Evolutionary conservation across 2,888 invertebrate species (phyloP).

Genomic region (Drosophila percnosoma): DNA sequence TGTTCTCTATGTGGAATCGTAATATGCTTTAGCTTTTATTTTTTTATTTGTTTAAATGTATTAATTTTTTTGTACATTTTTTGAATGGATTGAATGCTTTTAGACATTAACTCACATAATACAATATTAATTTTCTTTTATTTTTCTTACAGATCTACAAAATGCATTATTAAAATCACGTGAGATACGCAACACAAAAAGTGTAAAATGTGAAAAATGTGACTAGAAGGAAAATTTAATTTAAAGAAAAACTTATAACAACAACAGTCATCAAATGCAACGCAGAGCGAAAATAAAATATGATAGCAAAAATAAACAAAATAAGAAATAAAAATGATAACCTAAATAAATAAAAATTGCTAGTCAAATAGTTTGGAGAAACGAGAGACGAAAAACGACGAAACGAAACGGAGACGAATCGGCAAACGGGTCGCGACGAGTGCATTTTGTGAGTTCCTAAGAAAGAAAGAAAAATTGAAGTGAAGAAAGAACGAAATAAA

Average conservation of each 20-base stretch:
- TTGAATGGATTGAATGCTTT: neutral
- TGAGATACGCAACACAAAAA: conserved; percentile 28
- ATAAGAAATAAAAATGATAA: conserved; percentile 59
- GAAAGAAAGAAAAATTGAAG: conserved; percentile 14
- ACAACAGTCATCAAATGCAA: conserved; percentile 22
- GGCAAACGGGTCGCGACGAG: conserved; percentile 27
- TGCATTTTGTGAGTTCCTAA: conserved; percentile 44
- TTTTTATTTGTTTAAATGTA: conserved; percentile 1
- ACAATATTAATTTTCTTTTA: neutral
- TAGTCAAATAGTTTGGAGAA: conserved; percentile 61
- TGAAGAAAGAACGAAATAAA: conserved; percentile 8
- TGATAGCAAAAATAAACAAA: conserved; percentile 19
- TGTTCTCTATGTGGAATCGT: conserved; percentile 20
- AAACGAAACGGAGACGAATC: conserved; percentile 18
- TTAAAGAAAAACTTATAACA: conserved; percentile 15
- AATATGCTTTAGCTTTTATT: conserved; percentile 23
- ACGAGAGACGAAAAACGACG: conserved; percentile 23
- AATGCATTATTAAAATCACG: conserved; percentile 46
- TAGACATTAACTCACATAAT: neutral
- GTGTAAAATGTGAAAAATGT: conserved; percentile 36
- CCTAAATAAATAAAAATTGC: conserved; percentile 68
- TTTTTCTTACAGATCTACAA: conserved; percentile 44
- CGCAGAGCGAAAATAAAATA: conserved; percentile 4
- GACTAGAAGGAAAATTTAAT: conserved; percentile 15
- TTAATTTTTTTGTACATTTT: neutral